A percentile compares a stretch with the other conserved stretches of the same genome.
These are phyloP conservation scores for Patella depressa DNA, from an alignment of 2,888 invertebrate species.

Conservation along the genomic window DNA sequence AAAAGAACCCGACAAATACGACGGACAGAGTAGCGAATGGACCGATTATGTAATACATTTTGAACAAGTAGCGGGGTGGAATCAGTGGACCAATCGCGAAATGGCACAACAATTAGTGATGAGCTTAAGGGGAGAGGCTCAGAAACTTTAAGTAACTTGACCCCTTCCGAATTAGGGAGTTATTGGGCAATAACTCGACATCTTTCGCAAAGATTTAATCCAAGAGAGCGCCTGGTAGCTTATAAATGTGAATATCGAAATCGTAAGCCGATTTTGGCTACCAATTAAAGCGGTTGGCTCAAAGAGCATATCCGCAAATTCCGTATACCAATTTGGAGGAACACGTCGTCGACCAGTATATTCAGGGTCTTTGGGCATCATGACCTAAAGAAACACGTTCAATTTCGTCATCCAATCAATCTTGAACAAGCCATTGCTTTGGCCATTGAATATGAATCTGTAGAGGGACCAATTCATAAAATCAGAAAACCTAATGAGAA, in stretches of 20 bases:
- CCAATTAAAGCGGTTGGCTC: no score
- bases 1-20: constrained; percentile 12
- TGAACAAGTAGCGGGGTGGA: constrained; percentile 19
- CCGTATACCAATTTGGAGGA: no score
- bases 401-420: constrained; percentile 10
- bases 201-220: background rate
- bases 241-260: background rate
- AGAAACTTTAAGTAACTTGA: background rate
- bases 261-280: background rate
- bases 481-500: no score
- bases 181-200: background rate
- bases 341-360: no score
- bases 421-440: no score
- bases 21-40: constrained; percentile 14
- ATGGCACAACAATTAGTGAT: background rate
- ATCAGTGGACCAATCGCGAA: constrained; percentile 14
- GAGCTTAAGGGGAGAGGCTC: background rate
- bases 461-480: no score
- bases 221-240: background rate
- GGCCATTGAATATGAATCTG: no score
- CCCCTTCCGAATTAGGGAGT: background rate
- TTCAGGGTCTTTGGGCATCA: background rate
- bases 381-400: constrained; percentile 8
- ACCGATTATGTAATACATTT: constrained; percentile 21
- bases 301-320: no score